These are phyloP conservation scores for Paguma larvata DNA, from an alignment of 2,797 vertebrate species.

Conservation along the genomic window DNA sequence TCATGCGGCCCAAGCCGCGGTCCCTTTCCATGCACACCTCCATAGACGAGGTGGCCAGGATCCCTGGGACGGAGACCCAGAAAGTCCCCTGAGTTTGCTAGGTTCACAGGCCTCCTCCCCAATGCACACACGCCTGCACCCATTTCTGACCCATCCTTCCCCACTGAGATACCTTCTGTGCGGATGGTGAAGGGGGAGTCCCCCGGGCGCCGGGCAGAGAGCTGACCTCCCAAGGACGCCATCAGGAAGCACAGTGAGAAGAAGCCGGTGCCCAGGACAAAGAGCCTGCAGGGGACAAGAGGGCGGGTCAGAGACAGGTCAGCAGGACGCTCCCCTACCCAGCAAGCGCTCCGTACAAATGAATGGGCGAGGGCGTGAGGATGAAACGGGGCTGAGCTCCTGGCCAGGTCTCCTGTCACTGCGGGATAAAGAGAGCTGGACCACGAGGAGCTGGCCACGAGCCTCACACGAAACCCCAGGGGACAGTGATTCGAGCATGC, in stretches of 20 bases:
- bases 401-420: background rate
- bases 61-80: background rate
- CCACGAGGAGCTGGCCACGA: background rate
- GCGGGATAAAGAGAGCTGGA: background rate
- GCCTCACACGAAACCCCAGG: fast-evolving
- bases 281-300: conserved; percentile 90
- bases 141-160: background rate
- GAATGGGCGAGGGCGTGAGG: background rate
- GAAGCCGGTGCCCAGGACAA: conserved; percentile 96
- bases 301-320: background rate
- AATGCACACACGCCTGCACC: background rate
- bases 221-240: conserved; percentile 97
- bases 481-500: background rate
- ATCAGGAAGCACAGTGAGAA: conserved; percentile 99
- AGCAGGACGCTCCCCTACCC: background rate
- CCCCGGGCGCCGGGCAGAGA: conserved; percentile 94
- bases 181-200: conserved; percentile 96
- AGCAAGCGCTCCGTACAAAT: fast-evolving
- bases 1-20: too few species aligned
- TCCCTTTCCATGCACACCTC: background rate
- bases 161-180: conserved; percentile 93
- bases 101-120: background rate
- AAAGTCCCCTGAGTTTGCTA: background rate
- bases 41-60: background rate
- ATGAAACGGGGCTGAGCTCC: background rate